These are phyloP conservation scores for Cephus pygmeus DNA, from an alignment of 2,888 invertebrate species.

Conservation along the genomic window DNA sequence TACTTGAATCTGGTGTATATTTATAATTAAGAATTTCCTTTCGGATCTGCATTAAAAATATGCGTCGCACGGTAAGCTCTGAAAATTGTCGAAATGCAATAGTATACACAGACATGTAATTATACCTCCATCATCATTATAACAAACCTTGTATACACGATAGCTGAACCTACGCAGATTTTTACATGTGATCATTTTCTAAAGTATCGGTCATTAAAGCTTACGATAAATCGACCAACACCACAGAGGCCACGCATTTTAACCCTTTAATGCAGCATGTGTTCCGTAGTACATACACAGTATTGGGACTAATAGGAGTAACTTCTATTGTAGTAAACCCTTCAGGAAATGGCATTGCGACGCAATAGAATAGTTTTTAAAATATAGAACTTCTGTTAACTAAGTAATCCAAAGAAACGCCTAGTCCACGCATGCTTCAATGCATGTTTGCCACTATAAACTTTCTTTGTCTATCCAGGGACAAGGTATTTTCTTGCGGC, in stretches of 20 bases:
- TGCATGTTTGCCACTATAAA: not conserved
- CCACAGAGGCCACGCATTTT: not conserved
- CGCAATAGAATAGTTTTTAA: not conserved
- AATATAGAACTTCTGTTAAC: not conserved
- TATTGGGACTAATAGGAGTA: not conserved
- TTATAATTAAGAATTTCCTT: not conserved
- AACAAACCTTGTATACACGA: not conserved
- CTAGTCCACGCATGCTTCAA: not conserved
- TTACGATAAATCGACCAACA: not conserved
- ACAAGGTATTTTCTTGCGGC: not conserved
- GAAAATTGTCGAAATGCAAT: not conserved
- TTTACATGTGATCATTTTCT: not conserved
- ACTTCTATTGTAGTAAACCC: not conserved
- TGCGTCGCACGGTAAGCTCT: conserved; percentile 1
- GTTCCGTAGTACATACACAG: no score
- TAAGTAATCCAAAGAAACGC: not conserved
- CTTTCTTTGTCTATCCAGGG: not conserved
- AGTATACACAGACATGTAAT: not conserved
- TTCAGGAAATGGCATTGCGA: not conserved
- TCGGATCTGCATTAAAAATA: not conserved
- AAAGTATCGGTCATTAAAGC: not conserved
- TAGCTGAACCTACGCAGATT: not conserved
- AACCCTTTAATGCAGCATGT: not conserved
- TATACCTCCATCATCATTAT: not conserved
- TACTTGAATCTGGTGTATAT: not conserved